phyloP scores from a whole-genome alignment of 2,797 vertebrate species.

The Iguana delicatissima region DNA sequence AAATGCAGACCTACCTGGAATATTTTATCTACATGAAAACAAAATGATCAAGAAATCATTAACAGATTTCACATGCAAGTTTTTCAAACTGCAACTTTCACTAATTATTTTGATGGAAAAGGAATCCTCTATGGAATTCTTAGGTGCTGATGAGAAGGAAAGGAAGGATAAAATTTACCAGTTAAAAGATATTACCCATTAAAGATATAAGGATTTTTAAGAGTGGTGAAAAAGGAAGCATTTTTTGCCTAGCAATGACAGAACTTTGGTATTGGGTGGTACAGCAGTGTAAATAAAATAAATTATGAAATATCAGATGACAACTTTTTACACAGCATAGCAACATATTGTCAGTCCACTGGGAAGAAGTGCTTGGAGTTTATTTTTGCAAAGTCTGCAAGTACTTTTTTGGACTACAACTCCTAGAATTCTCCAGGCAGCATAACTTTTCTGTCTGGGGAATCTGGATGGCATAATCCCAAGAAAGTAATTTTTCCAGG shows the following conservation, averaged over 20 bases:
- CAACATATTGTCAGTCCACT: neutral
- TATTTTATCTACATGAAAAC: neutral
- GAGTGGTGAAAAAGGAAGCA: neutral
- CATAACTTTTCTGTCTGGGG: no score
- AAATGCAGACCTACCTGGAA: neutral
- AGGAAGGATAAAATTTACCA: neutral
- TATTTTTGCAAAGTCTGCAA: neutral
- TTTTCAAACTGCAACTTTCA: neutral
- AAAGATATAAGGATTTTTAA: neutral
- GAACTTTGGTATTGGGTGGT: neutral
- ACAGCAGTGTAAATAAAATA: neutral
- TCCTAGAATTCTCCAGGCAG: no score
- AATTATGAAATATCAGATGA: neutral
- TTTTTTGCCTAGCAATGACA: neutral
- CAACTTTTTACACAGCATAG: neutral
- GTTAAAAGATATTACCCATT: neutral
- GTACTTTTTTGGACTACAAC: no score
- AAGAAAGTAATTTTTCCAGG: no score
- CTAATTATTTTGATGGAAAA: neutral
- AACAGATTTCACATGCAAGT: neutral
- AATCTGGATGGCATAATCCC: no score
- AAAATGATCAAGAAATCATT: neutral
- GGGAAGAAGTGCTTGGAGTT: neutral
- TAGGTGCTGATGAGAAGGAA: neutral
- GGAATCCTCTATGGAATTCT: neutral